Conservation (phyloP, 2,113 vertebrate genomes). For the Lepisosteus oculatus region DNA sequence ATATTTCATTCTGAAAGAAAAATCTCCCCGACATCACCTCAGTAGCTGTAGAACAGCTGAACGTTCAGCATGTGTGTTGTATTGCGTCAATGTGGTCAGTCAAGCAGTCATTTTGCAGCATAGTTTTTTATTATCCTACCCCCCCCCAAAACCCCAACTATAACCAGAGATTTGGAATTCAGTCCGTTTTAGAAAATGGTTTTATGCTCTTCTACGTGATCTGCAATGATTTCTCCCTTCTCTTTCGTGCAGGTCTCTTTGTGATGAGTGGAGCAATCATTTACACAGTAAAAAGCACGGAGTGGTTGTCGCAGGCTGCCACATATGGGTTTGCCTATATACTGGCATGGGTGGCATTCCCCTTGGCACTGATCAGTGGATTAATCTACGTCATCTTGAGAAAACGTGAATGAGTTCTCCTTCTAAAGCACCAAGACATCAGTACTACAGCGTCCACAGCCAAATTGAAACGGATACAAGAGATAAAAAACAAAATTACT, state of each 20-base stretch:
- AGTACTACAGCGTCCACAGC: conserved; percentile 33
- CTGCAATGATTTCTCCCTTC: background rate
- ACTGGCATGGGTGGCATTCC: conserved; percentile 94
- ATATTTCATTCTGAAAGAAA: background rate
- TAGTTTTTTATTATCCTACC: too few relatives aligned
- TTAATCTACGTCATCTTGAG: conserved; percentile 91
- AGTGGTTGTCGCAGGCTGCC: conserved; percentile 61
- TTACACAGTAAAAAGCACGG: conserved; percentile 84
- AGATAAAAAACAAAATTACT: conserved; percentile 69
- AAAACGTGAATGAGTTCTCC: conserved; percentile 82
- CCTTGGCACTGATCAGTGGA: conserved; percentile 86
- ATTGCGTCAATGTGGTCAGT: background rate
- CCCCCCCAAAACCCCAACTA: background rate
- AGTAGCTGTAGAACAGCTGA: background rate
- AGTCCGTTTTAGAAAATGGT: too few relatives aligned
- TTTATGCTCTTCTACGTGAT: too few relatives aligned
- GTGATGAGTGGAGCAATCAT: conserved; percentile 91
- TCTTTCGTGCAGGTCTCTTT: conserved; percentile 75
- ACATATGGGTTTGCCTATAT: conserved; percentile 84
- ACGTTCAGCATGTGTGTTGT: conserved; percentile 34
- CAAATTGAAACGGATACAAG: conserved; percentile 38
- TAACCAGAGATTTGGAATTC: too few relatives aligned
- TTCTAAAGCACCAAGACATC: conserved; percentile 42
- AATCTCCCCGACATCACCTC: background rate
- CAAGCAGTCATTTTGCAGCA: too few relatives aligned